A percentile compares a stretch with the other conserved stretches of the same genome.
These are phyloP conservation scores for Nymphalis polychloros DNA, from an alignment of 2,888 invertebrate genomes.

Conservation along the genomic window DNA sequence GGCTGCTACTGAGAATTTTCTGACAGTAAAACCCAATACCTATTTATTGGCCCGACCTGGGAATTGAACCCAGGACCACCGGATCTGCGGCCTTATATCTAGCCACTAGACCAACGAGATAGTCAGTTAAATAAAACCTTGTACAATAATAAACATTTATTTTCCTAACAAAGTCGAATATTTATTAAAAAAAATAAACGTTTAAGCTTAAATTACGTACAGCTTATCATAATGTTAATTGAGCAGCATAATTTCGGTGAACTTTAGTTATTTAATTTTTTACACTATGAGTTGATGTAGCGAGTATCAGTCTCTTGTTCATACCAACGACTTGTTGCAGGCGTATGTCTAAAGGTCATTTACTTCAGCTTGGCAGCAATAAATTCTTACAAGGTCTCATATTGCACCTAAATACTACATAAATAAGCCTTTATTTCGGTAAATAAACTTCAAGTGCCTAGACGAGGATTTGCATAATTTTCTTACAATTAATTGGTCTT, in stretches of 20 bases:
- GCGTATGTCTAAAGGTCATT: constrained; percentile 18
- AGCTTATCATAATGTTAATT: no score
- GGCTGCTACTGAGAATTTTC: no score
- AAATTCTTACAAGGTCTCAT: constrained; percentile 31
- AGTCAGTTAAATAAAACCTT: no score
- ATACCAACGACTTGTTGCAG: constrained; percentile 4
- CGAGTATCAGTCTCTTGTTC: constrained; percentile 1
- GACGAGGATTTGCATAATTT: constrained; percentile 23
- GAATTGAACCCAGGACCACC: no score
- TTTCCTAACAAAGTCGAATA: no score
- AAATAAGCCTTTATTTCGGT: constrained; percentile 25
- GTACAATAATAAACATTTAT: no score
- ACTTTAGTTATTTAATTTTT: not conserved
- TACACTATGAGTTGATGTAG: not conserved
- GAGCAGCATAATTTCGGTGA: not conserved
- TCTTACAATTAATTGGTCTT: not conserved
- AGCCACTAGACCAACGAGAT: no score
- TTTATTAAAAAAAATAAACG: no score
- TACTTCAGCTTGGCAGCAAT: constrained; percentile 24
- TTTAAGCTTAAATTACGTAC: no score
- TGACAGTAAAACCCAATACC: no score
- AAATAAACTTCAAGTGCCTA: constrained; percentile 23
- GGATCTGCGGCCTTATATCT: no score
- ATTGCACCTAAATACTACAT: constrained; percentile 15
- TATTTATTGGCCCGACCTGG: no score